phyloP scores from a whole-genome alignment of 2,888 invertebrate species.

The Volucella bombylans region DNA sequence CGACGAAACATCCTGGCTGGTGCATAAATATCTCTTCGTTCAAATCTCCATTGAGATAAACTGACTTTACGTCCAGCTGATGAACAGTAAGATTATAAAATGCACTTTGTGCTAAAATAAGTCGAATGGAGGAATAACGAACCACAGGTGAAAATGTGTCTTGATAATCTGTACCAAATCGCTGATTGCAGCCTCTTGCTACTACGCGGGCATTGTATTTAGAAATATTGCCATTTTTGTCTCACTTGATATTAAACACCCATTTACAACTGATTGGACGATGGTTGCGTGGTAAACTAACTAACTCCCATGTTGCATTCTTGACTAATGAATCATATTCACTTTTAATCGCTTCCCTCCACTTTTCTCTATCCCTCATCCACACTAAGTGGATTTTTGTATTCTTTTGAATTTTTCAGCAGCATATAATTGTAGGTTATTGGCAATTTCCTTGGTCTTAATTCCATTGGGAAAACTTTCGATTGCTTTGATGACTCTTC shows the following conservation, averaged over 20 bases:
- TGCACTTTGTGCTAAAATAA: slow-evolving; percentile 42
- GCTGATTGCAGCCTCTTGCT: slow-evolving; percentile 43
- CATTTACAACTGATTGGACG: slow-evolving; percentile 36
- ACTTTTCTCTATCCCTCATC: slow-evolving; percentile 31
- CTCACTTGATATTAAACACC: slow-evolving; percentile 29
- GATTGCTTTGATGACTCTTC: too few relatives aligned
- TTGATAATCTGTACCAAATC: slow-evolving; percentile 33
- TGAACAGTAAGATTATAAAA: slow-evolving; percentile 33
- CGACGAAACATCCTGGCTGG: too few relatives aligned
- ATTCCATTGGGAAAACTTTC: too few relatives aligned
- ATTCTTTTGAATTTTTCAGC: too few relatives aligned
- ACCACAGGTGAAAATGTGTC: slow-evolving; percentile 43
- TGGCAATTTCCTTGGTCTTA: too few relatives aligned
- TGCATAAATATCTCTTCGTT: too few relatives aligned
- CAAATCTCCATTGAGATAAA: too few relatives aligned
- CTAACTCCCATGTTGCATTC: slow-evolving; percentile 69
- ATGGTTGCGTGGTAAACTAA: slow-evolving; percentile 43
- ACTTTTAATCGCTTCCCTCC: slow-evolving; percentile 68
- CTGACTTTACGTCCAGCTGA: too few relatives aligned
- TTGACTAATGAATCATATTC: slow-evolving; percentile 74
- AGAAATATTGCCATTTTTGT: slow-evolving; percentile 16
- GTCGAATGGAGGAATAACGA: slow-evolving; percentile 42
- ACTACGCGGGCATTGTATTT: slow-evolving; percentile 31
- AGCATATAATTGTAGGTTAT: too few relatives aligned
- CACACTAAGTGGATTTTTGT: slow-evolving; percentile 5